Conservation (phyloP, 2,888 invertebrate species). For the Bellardia pandia region DNA sequence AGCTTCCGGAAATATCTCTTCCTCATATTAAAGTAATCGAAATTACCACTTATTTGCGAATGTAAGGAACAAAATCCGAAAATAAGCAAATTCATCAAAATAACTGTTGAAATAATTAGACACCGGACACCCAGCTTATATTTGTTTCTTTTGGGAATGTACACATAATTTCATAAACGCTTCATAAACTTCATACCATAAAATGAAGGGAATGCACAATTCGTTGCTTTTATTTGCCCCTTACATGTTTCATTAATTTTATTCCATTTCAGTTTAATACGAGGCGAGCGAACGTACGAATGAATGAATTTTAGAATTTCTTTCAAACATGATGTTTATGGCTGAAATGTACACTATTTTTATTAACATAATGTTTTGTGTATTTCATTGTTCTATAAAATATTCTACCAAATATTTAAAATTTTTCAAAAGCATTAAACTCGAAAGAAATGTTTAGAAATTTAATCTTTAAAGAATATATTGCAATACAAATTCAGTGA, state of each 20-base stretch:
- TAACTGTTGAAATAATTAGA: too few species aligned
- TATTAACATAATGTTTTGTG: background rate
- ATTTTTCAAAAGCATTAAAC: background rate
- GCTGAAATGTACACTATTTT: background rate
- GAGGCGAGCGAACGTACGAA: background rate
- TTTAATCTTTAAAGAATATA: background rate
- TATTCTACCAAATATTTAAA: background rate
- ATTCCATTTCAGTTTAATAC: conserved; percentile 9
- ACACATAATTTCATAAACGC: too few species aligned
- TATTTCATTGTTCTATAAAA: background rate
- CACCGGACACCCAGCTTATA: too few species aligned
- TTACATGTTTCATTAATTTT: conserved; percentile 5
- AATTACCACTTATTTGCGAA: too few species aligned
- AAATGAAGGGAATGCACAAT: background rate
- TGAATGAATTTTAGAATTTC: conserved; percentile 19
- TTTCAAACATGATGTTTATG: background rate
- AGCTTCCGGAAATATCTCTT: too few species aligned
- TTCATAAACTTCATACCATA: too few species aligned
- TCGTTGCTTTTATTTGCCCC: background rate
- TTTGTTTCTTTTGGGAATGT: too few species aligned
- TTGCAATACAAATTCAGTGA: background rate
- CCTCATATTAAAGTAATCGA: too few species aligned
- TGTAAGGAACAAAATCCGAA: too few species aligned
- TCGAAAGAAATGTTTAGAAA: background rate
- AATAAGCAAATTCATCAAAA: too few species aligned